Evolutionary conservation across 2,888 invertebrate genomes (phyloP), one percentile per base, ranked within the genome.

Genomic region (Neoaliturus tenellus): DNA sequence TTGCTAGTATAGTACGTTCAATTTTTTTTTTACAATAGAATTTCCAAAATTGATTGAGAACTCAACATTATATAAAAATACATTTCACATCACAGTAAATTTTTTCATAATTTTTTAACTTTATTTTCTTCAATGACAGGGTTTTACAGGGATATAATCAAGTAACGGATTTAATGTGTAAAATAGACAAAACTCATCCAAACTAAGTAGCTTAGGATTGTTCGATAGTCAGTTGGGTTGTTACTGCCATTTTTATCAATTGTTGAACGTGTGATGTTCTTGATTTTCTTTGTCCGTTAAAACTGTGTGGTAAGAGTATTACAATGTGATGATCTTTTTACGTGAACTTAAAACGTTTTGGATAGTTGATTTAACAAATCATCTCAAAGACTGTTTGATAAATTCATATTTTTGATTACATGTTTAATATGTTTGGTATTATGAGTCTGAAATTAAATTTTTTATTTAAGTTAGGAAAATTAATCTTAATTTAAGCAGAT

Each of bases 121-220:
- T 62, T 62, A 28, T 28, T 62, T 62, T 28, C 28, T 62, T 62
- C 28, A 5, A 62, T 28, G 62, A 62, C 62, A 62, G 31, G 62
- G 62, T 62, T 62, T 62, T 62, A 62, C 62, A 62, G 62, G 62
- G 62, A 62, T 62, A 62, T 62, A 62, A 62, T 31, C 62, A 62
- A 62, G 31, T 62, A 62, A 62, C 17, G 28, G 20, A 31, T 17
- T 55, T 31, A 28, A 14, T 62, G 62, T 62, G 62, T 62, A 62
- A 58, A 28, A 28, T 62, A 62, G 62, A 14, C 17, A 62, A 55
- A 62, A 62, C 31, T 62, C 25, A 62, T 62, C 31, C 62, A 25
- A 62, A 62, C 62, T 62, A 62, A 28, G 62, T 62, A 62, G 62
- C 14, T 3, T 62, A 62, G 62, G 12, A 62, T 2, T 62, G n/a